Evolutionary conservation across 2,888 invertebrate genomes (phyloP), one percentile per base, ranked within the genome.

Genomic region (Leptinotarsa haldemani): DNA sequence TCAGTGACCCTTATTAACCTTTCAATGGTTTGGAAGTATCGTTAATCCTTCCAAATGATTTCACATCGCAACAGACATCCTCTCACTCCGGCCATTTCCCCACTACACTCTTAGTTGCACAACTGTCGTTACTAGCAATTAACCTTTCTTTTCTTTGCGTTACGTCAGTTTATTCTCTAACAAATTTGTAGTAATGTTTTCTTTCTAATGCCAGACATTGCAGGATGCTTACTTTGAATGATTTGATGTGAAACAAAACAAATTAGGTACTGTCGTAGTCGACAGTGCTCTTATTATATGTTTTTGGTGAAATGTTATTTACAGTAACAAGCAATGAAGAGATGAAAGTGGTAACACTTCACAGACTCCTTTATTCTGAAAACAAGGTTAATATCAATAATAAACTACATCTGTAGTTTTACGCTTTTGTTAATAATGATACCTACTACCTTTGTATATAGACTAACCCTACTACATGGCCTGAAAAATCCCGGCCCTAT

Each of bases 161-260:
- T 78, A 79, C 69, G 65, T 75, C 76, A 76, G 80, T 79, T 79
- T 79, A 80, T 80, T 78, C 71, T 75, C 74, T 72, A 74, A 78
- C 78, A 77, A 79, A 80, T 80, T 81, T 74, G 71, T 68, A 73
- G 72, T 79, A 80, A 79, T 77, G 80, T 70, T 77, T 77, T 75
- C 76, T 75, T 80, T 79, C 74, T 80, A 80, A 80, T 78, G 81
- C 56, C 71, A 67, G 69, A 75, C 78, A 78, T 81, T 79, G 80
- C 78, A 78, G 71, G 76, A 74, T 77, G 77, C 77, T 81, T 77
- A 80, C 74, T 79, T 78, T 80, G 79, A 78, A 81, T 76, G 77
- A 70, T 52, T 63, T 52, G 15, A 48, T 65, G 65, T 48, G 50
- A 22, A 52, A 50, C 56, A 53, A 63, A 68, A 53, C 52, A 66